These are phyloP conservation scores for Centropus bengalensis DNA, from an alignment of 2,113 vertebrate species.

Conservation along the genomic window DNA sequence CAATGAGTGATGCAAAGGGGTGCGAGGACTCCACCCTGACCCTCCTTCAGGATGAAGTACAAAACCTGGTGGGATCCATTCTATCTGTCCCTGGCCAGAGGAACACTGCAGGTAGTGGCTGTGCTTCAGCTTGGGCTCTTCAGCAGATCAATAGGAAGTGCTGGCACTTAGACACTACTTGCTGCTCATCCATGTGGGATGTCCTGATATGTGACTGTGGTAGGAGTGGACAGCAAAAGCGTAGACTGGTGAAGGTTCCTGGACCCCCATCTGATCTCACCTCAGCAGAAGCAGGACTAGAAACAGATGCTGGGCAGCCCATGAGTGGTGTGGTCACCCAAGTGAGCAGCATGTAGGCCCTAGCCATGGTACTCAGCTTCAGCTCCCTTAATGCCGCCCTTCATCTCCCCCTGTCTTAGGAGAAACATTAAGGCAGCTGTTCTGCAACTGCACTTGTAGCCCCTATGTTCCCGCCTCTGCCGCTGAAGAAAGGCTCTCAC, in stretches of 20 bases:
- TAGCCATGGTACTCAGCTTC: not conserved
- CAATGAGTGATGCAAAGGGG: not conserved
- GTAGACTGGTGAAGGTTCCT: not conserved
- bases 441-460: fast-evolving
- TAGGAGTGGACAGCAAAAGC: not conserved
- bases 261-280: not conserved
- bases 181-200: not conserved
- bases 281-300: not conserved
- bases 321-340: fast-evolving
- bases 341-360: not conserved
- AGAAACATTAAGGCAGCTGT: not conserved
- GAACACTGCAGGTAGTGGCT: not conserved
- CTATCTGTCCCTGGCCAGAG: not conserved
- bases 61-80: not conserved
- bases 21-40: not conserved
- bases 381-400: not conserved
- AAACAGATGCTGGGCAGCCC: not conserved
- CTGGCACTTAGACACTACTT: not conserved
- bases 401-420: not conserved
- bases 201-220: fast-evolving
- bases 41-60: not conserved
- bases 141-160: not conserved
- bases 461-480: not conserved
- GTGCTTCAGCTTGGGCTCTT: not conserved
- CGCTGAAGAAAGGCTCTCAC: not conserved